Evolutionary conservation across 1,140 invertebrate species (phyloP).

Genomic region (Brachionus paranguensis): DNA sequence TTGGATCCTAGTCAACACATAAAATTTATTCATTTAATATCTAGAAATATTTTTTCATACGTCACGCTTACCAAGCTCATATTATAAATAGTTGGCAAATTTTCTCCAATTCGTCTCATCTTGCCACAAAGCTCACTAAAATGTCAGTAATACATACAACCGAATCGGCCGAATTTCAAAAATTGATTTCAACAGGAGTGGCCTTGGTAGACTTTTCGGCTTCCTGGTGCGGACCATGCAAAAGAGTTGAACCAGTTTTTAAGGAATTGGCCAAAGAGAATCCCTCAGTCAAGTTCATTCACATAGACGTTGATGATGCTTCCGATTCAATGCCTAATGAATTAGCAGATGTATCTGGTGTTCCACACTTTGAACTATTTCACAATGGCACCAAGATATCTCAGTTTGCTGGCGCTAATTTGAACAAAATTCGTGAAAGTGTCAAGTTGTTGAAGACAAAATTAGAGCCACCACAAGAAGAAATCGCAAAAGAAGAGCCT

Average conservation of each 20-base stretch:
- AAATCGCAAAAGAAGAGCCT: not conserved
- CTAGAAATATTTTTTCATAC: not conserved
- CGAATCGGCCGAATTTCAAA: not conserved
- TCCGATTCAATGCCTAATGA: constrained; percentile 5
- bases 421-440: constrained; percentile 7
- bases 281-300: constrained; percentile 6
- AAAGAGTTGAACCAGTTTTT: not conserved
- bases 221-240: constrained; percentile 32
- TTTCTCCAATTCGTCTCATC: not conserved
- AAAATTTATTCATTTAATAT: not conserved
- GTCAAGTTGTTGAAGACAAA: not conserved
- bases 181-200: not conserved
- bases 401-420: constrained; percentile 18
- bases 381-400: not conserved
- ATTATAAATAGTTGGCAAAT: not conserved
- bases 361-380: constrained; percentile 28
- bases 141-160: constrained; percentile 18
- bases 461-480: not conserved
- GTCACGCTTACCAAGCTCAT: not conserved
- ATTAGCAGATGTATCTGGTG: not conserved
- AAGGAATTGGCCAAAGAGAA: constrained; percentile 39
- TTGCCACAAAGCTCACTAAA: not conserved
- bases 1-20: not conserved
- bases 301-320: constrained; percentile 8
- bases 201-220: constrained; percentile 27